Base-by-base conservation (phyloP, 2,888 invertebrate genomes). In the Lepidocyrtinus sp. region DNA sequence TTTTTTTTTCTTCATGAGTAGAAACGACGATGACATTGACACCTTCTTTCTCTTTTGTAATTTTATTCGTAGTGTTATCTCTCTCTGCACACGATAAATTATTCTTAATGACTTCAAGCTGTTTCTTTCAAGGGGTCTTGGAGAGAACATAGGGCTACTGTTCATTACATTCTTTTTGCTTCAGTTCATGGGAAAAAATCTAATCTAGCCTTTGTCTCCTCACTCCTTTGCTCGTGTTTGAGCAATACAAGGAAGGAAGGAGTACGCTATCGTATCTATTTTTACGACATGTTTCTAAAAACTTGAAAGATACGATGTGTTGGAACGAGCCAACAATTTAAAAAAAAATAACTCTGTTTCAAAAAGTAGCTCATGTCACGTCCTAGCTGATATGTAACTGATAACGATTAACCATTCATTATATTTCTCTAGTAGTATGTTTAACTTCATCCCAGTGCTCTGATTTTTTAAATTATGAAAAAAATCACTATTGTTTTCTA, bases 221-320 rank as follows among this genome's bases (percentile, higher is more conserved):
- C 55, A n/a, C n/a, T n/a, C n/a, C n/a, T n/a, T n/a, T n/a, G n/a
- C n/a, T n/a, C n/a, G n/a, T n/a, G n/a, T n/a, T 55, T 55, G 55
- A 55, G 79, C 79, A 79, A 79, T 73, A 79, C 73, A 24, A 74
- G 79, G 79, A 79, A 79, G 79, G 79, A 79, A 74, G 68, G 55
- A 73, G 69, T 68, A 17, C 17, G 55, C 79, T 78, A 67, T 62
- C 62, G 45, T 68, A 69, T 79, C 72, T 79, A 73, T 74, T 73
- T 74, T 69, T 79, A 73, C 67, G 78, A 78, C 78, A 78, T 36
- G 67, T 67, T 73, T 74, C 63, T 61, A 70, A 55, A 55, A n/a
- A 55, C 36, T n/a, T 55, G 55, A n/a, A n/a, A n/a, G 55, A 7
- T 7, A n/a, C n/a, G n/a, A n/a, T 55, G 55, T 5, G 17, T 7